Percentiles rank a stretch among this genome's conserved stretches.
Conservation (phyloP, 2,797 vertebrate species). For the Centroberyx gerrardi region DNA sequence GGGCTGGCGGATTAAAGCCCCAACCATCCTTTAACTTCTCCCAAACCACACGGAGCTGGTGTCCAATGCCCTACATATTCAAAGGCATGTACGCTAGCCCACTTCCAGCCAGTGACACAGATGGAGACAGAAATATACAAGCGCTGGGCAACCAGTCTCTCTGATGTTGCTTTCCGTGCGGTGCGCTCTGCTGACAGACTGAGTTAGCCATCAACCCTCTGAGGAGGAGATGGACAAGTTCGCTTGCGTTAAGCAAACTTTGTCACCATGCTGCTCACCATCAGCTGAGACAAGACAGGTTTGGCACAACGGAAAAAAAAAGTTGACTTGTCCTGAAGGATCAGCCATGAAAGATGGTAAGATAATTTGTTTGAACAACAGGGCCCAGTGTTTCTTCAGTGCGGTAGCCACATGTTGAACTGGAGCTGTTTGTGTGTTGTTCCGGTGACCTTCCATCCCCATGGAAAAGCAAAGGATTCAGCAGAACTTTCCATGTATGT, state of each 20-base stretch:
- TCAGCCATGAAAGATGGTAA: conserved; percentile 27
- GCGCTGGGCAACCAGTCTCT: conserved; percentile 72
- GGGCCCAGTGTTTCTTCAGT: conserved; percentile 54
- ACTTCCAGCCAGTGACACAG: conserved; percentile 80
- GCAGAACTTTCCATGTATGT: conserved; percentile 74
- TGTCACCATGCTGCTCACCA: conserved; percentile 59
- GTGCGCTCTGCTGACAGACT: conserved; percentile 76
- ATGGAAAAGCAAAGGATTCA: conserved; percentile 73
- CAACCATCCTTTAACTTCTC: conserved; percentile 82
- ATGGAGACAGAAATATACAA: conserved; percentile 83
- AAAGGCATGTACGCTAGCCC: conserved; percentile 76
- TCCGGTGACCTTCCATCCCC: conserved; percentile 76
- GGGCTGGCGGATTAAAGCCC: conserved; percentile 77
- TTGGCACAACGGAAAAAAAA: conserved; percentile 52
- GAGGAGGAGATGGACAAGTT: conserved; percentile 72
- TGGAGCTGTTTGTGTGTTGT: conserved; percentile 60
- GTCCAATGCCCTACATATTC: conserved; percentile 82
- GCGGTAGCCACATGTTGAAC: conserved; percentile 43
- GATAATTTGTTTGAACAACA: conserved; percentile 64
- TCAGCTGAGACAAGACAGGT: conserved; percentile 61
- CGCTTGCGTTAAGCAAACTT: conserved; percentile 50
- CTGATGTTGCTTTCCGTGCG: conserved; percentile 79
- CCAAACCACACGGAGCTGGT: conserved; percentile 82
- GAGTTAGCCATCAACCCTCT: conserved; percentile 71
- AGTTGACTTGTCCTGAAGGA: neutral